Conservation (phyloP, 2,113 vertebrate genomes). For the Sander vitreus region DNA sequence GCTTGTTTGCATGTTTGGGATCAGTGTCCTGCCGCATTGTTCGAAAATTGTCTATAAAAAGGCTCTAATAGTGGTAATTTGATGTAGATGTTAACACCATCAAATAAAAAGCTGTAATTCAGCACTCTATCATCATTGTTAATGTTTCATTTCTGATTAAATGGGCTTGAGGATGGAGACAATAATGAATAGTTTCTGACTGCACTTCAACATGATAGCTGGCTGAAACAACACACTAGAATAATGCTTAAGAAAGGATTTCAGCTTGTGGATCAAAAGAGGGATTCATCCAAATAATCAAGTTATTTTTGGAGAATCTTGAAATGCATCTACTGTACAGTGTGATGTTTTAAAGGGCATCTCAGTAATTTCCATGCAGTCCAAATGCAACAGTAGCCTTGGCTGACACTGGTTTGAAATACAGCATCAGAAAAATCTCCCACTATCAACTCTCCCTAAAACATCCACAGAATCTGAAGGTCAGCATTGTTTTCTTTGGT, state of each 20-base stretch:
- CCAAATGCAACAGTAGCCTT: not conserved
- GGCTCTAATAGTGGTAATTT: not conserved
- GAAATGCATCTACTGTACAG: not conserved
- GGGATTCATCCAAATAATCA: not conserved
- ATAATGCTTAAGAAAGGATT: not conserved
- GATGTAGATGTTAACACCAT: not conserved
- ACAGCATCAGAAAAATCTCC: not conserved
- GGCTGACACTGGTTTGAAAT: not conserved
- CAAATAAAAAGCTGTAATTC: not conserved
- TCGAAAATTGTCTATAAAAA: not conserved
- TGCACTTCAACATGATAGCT: not conserved
- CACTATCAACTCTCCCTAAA: not conserved
- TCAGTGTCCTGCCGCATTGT: not conserved
- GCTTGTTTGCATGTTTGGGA: not conserved
- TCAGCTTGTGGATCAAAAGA: not conserved
- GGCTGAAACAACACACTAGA: not conserved
- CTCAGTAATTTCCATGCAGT: not conserved
- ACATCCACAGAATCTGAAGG: constrained; percentile 22
- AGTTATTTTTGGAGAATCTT: not conserved
- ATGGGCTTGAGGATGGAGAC: not conserved
- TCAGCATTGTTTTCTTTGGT: constrained; percentile 24
- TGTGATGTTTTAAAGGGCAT: not conserved
- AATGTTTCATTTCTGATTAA: not conserved
- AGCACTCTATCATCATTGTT: not conserved
- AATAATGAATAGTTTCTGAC: not conserved